Conservation (phyloP, 2,113 vertebrate species). For the Eudyptes chrysolophus region DNA sequence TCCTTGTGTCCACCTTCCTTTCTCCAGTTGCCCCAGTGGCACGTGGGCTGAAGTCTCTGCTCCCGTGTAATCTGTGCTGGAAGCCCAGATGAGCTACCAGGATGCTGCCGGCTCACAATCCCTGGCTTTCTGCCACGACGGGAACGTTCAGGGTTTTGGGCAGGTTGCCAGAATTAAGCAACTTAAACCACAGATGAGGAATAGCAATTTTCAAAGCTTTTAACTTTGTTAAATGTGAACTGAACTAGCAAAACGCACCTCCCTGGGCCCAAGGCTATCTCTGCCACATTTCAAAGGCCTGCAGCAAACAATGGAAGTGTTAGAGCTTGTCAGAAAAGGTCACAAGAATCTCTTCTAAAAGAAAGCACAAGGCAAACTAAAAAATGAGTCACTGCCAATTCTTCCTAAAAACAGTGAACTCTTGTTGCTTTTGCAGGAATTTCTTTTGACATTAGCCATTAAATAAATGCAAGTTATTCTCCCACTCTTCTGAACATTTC, state of each 20-base stretch:
- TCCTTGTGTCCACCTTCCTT: background rate
- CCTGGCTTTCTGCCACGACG: conserved; percentile 35
- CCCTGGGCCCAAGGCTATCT: conserved; percentile 67
- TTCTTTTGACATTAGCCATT: background rate
- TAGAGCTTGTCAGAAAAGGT: conserved; percentile 61
- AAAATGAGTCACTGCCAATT: conserved; percentile 39
- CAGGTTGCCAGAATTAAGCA: conserved; percentile 59
- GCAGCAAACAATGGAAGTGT: conserved; percentile 63
- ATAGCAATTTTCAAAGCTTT: conserved; percentile 69
- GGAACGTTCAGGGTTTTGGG: conserved; percentile 48
- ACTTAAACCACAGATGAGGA: conserved; percentile 64
- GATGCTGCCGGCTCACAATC: conserved; percentile 27
- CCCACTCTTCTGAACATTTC: background rate
- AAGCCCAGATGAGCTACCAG: conserved; percentile 12
- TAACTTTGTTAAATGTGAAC: conserved; percentile 64
- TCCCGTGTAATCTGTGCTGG: background rate
- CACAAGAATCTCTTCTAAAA: conserved; percentile 55
- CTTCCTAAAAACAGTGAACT: conserved; percentile 47
- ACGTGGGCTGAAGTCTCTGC: background rate
- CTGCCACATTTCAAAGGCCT: conserved; percentile 66
- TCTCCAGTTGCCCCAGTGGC: background rate
- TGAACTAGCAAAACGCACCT: conserved; percentile 61
- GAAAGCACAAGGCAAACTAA: conserved; percentile 37
- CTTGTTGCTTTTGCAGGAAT: conserved; percentile 41
- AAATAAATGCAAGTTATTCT: conserved; percentile 27